phyloP scores from a whole-genome alignment of 2,113 vertebrate genomes.

The Mirounga angustirostris region DNA sequence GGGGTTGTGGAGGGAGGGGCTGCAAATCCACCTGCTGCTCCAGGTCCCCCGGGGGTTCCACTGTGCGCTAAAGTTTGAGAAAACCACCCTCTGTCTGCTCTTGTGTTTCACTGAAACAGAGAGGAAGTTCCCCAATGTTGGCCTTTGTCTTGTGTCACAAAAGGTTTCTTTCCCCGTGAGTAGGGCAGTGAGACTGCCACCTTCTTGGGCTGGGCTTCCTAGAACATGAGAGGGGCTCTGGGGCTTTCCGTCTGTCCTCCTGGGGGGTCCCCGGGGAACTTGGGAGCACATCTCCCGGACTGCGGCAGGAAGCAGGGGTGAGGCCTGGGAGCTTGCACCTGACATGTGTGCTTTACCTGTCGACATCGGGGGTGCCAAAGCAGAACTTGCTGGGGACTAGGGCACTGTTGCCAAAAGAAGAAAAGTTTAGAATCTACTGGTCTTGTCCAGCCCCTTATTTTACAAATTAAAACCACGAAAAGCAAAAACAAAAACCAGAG shows the following conservation, averaged over 20 bases:
- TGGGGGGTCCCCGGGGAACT: background rate
- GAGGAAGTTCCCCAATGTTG: background rate
- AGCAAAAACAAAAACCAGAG: background rate
- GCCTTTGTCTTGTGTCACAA: conserved; percentile 51
- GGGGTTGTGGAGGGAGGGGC: fast-evolving
- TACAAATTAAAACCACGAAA: background rate
- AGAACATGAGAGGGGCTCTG: background rate
- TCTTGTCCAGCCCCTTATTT: conserved; percentile 26
- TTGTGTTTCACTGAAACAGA: background rate
- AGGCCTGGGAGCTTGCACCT: background rate
- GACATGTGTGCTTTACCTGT: background rate
- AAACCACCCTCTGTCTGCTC: background rate
- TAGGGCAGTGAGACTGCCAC: background rate
- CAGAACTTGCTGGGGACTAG: background rate
- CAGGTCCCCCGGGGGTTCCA: background rate
- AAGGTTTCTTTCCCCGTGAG: background rate
- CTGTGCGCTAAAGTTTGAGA: background rate
- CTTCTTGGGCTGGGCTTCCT: background rate
- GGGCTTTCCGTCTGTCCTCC: background rate
- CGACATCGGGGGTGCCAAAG: background rate
- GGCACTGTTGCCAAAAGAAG: background rate
- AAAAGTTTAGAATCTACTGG: background rate
- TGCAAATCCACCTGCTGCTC: too few species aligned
- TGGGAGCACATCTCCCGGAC: background rate
- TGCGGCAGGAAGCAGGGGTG: background rate